Conservation (phyloP, 2,888 invertebrate species). For the Frankliniella intonsa region DNA sequence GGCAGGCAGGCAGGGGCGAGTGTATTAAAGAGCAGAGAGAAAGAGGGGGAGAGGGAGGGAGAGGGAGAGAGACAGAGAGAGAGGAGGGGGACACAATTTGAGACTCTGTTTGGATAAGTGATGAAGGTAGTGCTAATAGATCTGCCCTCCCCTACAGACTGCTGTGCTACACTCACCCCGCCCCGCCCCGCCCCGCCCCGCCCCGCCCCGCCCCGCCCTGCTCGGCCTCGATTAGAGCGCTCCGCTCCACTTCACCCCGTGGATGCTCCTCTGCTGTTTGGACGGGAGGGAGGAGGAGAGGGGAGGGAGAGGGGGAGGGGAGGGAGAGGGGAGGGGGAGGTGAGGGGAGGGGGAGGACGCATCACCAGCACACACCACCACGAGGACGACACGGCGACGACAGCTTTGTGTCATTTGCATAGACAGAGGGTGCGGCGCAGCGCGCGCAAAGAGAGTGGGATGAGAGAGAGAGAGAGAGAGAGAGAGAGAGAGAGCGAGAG, state of each 20-base stretch:
- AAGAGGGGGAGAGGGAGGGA: background rate
- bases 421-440: conserved; percentile 32
- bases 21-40: background rate
- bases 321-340: background rate
- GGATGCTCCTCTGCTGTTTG: background rate
- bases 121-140: conserved; percentile 26
- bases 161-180: background rate
- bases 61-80: conserved; percentile 8
- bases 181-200: background rate
- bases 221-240: background rate
- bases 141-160: background rate
- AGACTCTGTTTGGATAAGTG: conserved; percentile 25
- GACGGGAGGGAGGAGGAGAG: background rate
- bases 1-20: background rate
- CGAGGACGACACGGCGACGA: conserved; percentile 20
- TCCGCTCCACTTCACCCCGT: background rate
- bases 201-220: background rate
- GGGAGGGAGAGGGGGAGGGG: background rate
- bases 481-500: conserved; percentile 20
- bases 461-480: background rate
- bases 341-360: background rate
- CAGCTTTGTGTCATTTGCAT: conserved; percentile 18
- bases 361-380: background rate
- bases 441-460: conserved; percentile 30
- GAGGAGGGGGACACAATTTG: background rate